Conservation (phyloP, 2,113 vertebrate genomes). For the Podocnemis expansa region DNA sequence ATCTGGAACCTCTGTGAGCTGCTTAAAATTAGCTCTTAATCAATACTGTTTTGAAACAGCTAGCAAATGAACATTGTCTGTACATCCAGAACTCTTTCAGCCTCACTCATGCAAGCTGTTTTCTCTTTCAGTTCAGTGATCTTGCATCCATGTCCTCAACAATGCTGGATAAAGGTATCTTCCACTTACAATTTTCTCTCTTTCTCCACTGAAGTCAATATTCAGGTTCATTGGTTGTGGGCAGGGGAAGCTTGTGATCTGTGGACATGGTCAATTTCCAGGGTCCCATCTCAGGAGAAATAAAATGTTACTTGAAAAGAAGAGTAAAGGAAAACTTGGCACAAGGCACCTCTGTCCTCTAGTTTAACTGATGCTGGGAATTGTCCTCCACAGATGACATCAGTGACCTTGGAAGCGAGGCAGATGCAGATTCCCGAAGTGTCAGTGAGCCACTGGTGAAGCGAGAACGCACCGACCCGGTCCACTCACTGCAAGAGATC, state of each 20-base stretch:
- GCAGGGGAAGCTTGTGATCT: rapidly evolving
- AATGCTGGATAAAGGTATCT: slow-evolving; percentile 91
- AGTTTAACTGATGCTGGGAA: not conserved
- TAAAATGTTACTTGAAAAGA: not conserved
- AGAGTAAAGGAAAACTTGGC: not conserved
- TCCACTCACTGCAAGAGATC: slow-evolving; percentile 91
- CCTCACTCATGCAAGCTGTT: slow-evolving; percentile 8
- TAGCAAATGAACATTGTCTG: not conserved
- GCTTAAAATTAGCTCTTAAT: not conserved
- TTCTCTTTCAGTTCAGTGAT: slow-evolving; percentile 89
- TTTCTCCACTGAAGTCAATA: not conserved
- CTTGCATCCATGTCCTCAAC: slow-evolving; percentile 90
- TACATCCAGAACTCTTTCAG: rapidly evolving
- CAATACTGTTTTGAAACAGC: not conserved
- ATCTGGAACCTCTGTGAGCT: not conserved
- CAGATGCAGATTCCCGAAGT: slow-evolving; percentile 62
- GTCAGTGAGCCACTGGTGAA: slow-evolving; percentile 89
- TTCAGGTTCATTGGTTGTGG: not conserved
- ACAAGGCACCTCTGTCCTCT: rapidly evolving
- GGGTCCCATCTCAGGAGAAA: not conserved
- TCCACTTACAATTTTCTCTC: not conserved
- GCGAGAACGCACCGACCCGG: slow-evolving; percentile 89
- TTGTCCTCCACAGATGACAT: slow-evolving; percentile 83
- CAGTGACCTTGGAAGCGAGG: slow-evolving; percentile 81
- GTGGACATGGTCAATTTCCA: not conserved